Base-by-base conservation (phyloP, 1,140 invertebrate species). In the Drosophila simulans region DNA sequence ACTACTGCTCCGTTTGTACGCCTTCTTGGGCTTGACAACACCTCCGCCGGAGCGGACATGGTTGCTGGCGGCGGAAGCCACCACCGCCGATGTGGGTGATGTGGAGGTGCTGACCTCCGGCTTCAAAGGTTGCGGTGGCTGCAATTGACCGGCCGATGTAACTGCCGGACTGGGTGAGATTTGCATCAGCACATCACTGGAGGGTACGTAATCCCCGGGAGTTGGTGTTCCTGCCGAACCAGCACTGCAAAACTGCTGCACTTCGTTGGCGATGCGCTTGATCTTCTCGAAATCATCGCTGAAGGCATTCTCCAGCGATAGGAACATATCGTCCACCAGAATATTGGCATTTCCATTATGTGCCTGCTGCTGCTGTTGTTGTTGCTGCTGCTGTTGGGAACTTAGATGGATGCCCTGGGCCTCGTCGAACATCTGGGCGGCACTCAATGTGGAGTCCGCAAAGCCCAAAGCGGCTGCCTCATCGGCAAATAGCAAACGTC, bases 271-370 rank as follows among this genome's bases (percentile, higher is more conserved):
- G 83, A 96, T 96, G 70, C 95, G 93, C 83, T 95, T 96, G 52
- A 96, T 93, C 80, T 96, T 96, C 80, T 96, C 95, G 70, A 95
- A 96, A 78, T 96, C 95, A 77, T 95, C 95, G 11, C 95, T 94
- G 77, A 95, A 96, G 22, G 93, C 92, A 60, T 93, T 94, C 63
- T 96, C 95, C 45, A 96, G 85, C 4, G 95, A 95, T 35, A 96
- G 91, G 46, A 96, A 90, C 63, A 96, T 93, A 75, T 96, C 95
- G 66, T 96, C 96, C 3, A 96, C 95, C 55, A 92, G 80, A 3
- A 93, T 93, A 53, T 93, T 93, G 59, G 68, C 65, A 39, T 57
- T 77, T 17, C 77, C 77, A 59, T 85, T 77, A n/a, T 77, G 72
- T 37, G 72, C 56, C 17, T 72, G 69, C 13, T 73, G 70, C 82